Evolutionary conservation across 2,888 invertebrate genomes (phyloP).

Genomic region (Philonicus albiceps): DNA sequence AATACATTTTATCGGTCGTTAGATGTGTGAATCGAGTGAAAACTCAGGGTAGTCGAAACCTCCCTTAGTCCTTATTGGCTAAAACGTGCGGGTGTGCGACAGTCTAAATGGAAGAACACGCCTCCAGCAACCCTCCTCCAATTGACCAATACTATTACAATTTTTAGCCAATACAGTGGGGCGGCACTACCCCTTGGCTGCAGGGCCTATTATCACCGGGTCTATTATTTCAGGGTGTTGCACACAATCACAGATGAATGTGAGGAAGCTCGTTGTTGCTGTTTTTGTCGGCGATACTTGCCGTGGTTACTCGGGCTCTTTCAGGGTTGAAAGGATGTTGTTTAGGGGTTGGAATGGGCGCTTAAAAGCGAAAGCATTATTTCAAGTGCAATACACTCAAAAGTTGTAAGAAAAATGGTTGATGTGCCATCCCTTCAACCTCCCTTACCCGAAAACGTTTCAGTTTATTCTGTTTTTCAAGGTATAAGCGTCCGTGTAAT

Average conservation of each 20-base stretch:
- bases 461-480: not conserved
- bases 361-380: slow-evolving; percentile 41
- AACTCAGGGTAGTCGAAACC: slow-evolving; percentile 30
- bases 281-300: slow-evolving; percentile 26
- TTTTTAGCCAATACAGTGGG: not conserved
- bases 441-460: slow-evolving; percentile 3
- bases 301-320: slow-evolving; percentile 39
- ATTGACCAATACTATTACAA: not conserved
- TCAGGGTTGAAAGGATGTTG: slow-evolving; percentile 23
- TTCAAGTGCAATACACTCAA: slow-evolving; percentile 38
- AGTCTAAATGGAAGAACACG: not conserved
- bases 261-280: slow-evolving; percentile 44
- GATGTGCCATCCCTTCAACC: slow-evolving; percentile 17
- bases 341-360: slow-evolving; percentile 43
- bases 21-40: slow-evolving; percentile 23
- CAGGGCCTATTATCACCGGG: not conserved
- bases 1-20: slow-evolving; percentile 7
- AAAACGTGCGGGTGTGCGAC: not conserved
- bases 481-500: slow-evolving; percentile 43
- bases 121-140: not conserved
- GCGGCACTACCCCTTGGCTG: not conserved
- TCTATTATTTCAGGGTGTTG: slow-evolving; percentile 47
- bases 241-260: slow-evolving; percentile 48
- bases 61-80: slow-evolving; percentile 45
- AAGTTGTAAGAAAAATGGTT: slow-evolving; percentile 38